Evolutionary conservation across 2,888 invertebrate genomes (phyloP).

Genomic region (Melanophora roralis): DNA sequence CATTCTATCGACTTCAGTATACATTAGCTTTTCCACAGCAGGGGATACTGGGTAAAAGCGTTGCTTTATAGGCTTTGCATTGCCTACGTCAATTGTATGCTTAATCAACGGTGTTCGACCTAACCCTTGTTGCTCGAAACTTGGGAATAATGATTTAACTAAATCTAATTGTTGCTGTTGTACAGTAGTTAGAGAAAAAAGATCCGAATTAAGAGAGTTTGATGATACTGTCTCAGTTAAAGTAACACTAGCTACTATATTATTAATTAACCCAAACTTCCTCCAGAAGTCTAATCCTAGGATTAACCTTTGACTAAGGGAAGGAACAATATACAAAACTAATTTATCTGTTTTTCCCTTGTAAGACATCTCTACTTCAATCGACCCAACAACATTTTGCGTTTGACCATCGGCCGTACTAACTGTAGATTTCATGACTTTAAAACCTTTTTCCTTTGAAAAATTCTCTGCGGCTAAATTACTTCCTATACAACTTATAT

Average conservation of each 20-base stretch:
- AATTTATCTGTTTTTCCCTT: background rate
- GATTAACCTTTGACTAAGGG: background rate
- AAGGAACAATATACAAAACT: background rate
- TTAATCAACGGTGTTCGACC: conserved; percentile 44
- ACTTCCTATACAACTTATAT: background rate
- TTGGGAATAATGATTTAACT: conserved; percentile 3
- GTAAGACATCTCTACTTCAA: background rate
- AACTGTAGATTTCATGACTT: background rate
- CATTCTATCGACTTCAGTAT: conserved; percentile 68
- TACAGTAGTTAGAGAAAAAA: background rate
- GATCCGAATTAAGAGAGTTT: background rate
- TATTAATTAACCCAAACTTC: background rate
- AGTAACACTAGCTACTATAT: background rate
- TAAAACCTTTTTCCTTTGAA: background rate
- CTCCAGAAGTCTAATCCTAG: background rate
- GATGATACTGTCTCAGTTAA: background rate
- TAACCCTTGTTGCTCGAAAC: conserved; percentile 27
- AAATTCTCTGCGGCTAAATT: background rate
- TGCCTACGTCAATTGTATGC: conserved; percentile 55
- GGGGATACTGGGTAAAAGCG: conserved; percentile 58
- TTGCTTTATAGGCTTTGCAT: conserved; percentile 52
- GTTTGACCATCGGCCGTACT: background rate
- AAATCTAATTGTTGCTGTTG: conserved; percentile 12
- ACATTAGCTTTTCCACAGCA: conserved; percentile 52
- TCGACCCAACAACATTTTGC: background rate